Evolutionary conservation across 2,113 vertebrate genomes (phyloP), one percentile per base, ranked within the genome.

Genomic region (Myotis lucifugus): DNA sequence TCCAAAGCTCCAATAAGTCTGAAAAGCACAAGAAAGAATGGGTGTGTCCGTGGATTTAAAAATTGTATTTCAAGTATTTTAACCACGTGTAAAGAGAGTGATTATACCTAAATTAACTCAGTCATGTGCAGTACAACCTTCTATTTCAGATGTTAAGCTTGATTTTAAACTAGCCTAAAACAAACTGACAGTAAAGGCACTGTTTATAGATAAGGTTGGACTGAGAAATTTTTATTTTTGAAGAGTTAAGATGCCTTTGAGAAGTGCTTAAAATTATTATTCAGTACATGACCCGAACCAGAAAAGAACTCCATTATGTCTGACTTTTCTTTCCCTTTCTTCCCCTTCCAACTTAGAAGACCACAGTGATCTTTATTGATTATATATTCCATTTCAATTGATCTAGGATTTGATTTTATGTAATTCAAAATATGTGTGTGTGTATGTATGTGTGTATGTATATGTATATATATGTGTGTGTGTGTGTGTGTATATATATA

Each of bases 221-320:
- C 74, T 69, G 27, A 85, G 78, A 74, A 86, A 79, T 76, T 70
- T 93, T 88, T 82, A 3, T 52, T 69, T 95, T 93, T 86, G 61
- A 92, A 82, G 8, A 85, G 6, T 6, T 97, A 64, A 73, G 76
- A 56, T 73, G 72, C 34, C 46, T 72, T 50, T 85, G n/a, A 73
- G 19, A 52, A 86, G 14, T 78, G 5, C 18, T 69, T 92, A 48
- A 66, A 23, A 42, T 8, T 14, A 67, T 77, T 34, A 21, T 90
- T 87, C 54, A 50, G 23, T 66, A 2, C 13, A n/a, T 0, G 29
- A n/a, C 19, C 4, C 42, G 83, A 48, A 85, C 3, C 2, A 23
- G 77, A 19, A 82, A 61, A 82, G 37, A 90, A 59, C 21, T 46
- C 34, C 25, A 4, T 59, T 73, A 13, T 64, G 18, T 70, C 56